A percentile compares a stretch with the other conserved stretches of the same genome.
phyloP scores from a whole-genome alignment of 2,888 invertebrate species.

The Gastrophysa polygoni region DNA sequence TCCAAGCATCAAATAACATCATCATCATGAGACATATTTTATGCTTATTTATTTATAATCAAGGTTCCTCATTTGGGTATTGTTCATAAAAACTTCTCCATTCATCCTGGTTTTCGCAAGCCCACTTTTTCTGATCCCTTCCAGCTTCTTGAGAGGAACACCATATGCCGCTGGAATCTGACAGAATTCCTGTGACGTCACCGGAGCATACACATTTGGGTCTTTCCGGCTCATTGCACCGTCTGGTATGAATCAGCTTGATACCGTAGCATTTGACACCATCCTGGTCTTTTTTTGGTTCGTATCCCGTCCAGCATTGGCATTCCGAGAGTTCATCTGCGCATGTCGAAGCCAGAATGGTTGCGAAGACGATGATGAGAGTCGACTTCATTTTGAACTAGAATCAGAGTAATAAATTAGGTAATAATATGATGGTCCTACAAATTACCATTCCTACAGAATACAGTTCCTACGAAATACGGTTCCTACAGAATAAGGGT shows the following conservation, averaged over 20 bases:
- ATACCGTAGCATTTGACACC: conserved; percentile 29
- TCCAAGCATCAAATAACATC: no score
- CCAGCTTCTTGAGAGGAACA: conserved; percentile 28
- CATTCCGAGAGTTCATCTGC: conserved; percentile 25
- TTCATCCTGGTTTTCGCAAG: conserved; percentile 35
- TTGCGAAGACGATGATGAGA: neutral
- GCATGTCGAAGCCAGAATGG: neutral
- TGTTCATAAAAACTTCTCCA: conserved; percentile 30
- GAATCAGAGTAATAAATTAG: neutral
- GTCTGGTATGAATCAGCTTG: conserved; percentile 12
- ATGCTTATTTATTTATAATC: no score
- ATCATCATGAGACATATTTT: no score
- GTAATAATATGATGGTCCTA: no score
- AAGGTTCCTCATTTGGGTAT: conserved; percentile 21
- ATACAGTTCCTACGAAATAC: no score
- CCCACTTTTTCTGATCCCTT: conserved; percentile 26
- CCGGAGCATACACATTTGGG: conserved; percentile 36
- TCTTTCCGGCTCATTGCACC: conserved; percentile 33
- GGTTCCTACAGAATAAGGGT: no score
- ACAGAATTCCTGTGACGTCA: conserved; percentile 28
- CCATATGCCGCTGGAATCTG: conserved; percentile 32
- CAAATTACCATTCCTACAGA: no score
- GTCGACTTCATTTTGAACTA: conserved; percentile 17
- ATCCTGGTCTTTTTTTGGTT: conserved; percentile 13
- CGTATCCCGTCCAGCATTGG: conserved; percentile 27